Percentiles rank a stretch among this genome's conserved stretches.
phyloP scores from a whole-genome alignment of 1,140 invertebrate species.

The Zelostemma sp. region DNA sequence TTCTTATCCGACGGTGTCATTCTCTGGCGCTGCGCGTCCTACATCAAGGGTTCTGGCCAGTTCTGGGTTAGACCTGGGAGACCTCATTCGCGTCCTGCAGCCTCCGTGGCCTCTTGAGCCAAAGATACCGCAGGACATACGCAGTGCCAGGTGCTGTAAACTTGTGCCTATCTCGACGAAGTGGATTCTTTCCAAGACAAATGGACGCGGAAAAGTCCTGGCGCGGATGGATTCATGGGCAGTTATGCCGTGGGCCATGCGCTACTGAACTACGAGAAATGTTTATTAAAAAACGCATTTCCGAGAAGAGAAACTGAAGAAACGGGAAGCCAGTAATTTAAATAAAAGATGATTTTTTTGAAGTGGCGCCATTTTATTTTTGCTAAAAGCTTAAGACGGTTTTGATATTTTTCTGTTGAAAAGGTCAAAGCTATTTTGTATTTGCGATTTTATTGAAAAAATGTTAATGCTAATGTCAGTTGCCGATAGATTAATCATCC shows the following conservation, averaged over 20 bases:
- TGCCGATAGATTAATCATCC: too few relatives aligned
- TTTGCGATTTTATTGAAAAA: too few relatives aligned
- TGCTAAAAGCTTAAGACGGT: too few relatives aligned
- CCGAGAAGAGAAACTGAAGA: too few relatives aligned
- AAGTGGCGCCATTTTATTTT: too few relatives aligned
- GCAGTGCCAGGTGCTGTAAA: slow-evolving; percentile 23
- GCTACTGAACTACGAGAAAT: neutral
- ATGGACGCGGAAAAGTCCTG: neutral
- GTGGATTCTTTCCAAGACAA: neutral
- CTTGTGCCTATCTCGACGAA: slow-evolving; percentile 16
- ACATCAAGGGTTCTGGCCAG: slow-evolving; percentile 34
- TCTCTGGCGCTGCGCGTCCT: slow-evolving; percentile 39
- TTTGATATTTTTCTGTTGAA: too few relatives aligned
- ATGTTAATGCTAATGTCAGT: too few relatives aligned
- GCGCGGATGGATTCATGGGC: neutral
- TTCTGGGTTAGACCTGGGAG: neutral
- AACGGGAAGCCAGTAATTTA: too few relatives aligned
- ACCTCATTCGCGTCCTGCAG: slow-evolving; percentile 6
- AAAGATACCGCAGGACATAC: slow-evolving; percentile 19
- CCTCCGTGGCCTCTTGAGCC: slow-evolving; percentile 2
- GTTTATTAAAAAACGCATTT: too few relatives aligned
- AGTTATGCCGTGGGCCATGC: neutral
- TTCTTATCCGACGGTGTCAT: slow-evolving; percentile 39
- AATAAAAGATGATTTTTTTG: too few relatives aligned
- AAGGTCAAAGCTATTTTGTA: too few relatives aligned